Evolutionary conservation across 2,888 invertebrate genomes (phyloP).

Genomic region (Phengaris arion): DNA sequence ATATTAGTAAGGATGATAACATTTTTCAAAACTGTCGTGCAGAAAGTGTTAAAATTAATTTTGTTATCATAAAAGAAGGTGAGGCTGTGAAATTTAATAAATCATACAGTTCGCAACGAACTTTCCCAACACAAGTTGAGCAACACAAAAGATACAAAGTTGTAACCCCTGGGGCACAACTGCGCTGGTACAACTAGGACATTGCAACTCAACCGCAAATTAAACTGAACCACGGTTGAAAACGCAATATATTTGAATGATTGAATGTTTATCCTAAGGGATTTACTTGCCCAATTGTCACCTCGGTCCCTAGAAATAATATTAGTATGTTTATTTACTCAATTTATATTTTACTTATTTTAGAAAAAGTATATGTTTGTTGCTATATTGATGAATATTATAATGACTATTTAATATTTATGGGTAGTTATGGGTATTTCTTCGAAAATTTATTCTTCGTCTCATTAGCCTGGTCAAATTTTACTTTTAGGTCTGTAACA

Average conservation of each 20-base stretch:
- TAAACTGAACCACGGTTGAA: conserved; percentile 35
- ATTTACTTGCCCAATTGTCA: not conserved
- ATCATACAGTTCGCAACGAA: conserved; percentile 31
- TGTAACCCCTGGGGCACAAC: conserved; percentile 57
- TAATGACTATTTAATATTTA: too few species aligned
- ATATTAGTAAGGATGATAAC: not conserved
- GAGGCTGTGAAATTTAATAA: conserved; percentile 35
- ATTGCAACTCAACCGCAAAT: conserved; percentile 48
- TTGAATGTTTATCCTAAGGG: not conserved
- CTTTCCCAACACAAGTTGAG: conserved; percentile 30
- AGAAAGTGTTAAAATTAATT: conserved; percentile 20
- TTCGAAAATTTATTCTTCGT: too few species aligned
- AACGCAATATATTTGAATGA: conserved; percentile 14
- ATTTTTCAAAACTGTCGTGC: not conserved
- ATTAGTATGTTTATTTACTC: not conserved
- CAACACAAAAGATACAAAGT: conserved; percentile 34
- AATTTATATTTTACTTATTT: not conserved
- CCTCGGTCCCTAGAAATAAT: not conserved
- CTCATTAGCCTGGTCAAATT: too few species aligned
- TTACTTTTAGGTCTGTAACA: too few species aligned
- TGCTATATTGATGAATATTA: too few species aligned
- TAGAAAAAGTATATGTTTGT: not conserved
- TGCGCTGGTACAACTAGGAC: conserved; percentile 49
- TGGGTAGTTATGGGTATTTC: too few species aligned
- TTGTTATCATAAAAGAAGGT: conserved; percentile 28